These are phyloP conservation scores for Eriosoma lanigerum DNA, from an alignment of 1,140 invertebrate species.

Conservation along the genomic window DNA sequence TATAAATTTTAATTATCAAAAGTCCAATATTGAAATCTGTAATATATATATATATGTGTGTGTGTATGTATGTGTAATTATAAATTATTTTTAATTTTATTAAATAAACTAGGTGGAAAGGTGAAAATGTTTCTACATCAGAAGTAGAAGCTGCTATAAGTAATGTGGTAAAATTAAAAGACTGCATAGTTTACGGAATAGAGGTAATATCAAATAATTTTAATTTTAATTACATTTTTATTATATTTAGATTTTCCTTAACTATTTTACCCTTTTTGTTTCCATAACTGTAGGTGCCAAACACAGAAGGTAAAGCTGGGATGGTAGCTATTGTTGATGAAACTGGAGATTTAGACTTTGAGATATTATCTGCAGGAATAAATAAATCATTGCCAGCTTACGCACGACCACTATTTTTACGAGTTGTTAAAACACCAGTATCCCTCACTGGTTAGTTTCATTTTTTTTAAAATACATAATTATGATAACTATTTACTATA, in stretches of 20 bases:
- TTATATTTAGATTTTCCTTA: too few species aligned
- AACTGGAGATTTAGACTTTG: slow-evolving; percentile 67
- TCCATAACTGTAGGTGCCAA: slow-evolving; percentile 67
- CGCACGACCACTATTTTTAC: slow-evolving; percentile 85
- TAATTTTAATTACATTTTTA: too few species aligned
- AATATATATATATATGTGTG: too few species aligned
- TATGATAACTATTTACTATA: too few species aligned
- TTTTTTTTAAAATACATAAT: not conserved
- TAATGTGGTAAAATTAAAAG: slow-evolving; percentile 72
- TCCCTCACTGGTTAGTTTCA: slow-evolving; percentile 73
- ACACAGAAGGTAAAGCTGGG: slow-evolving; percentile 88
- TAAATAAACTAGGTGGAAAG: slow-evolving; percentile 72
- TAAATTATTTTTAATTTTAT: not conserved
- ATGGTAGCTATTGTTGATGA: slow-evolving; percentile 91
- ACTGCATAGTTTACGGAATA: slow-evolving; percentile 84
- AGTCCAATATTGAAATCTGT: too few species aligned
- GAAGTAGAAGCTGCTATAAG: slow-evolving; percentile 93
- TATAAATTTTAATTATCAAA: too few species aligned
- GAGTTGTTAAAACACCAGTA: slow-evolving; percentile 71
- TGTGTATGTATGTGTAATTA: too few species aligned
- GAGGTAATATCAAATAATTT: slow-evolving; percentile 64
- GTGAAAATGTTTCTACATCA: slow-evolving; percentile 95
- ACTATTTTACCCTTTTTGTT: not conserved
- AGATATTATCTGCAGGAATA: slow-evolving; percentile 66
- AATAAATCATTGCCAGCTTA: slow-evolving; percentile 76